phyloP scores from a whole-genome alignment of 64 coral and sea anemone species.

The Dendrophyllia cribrosa region DNA sequence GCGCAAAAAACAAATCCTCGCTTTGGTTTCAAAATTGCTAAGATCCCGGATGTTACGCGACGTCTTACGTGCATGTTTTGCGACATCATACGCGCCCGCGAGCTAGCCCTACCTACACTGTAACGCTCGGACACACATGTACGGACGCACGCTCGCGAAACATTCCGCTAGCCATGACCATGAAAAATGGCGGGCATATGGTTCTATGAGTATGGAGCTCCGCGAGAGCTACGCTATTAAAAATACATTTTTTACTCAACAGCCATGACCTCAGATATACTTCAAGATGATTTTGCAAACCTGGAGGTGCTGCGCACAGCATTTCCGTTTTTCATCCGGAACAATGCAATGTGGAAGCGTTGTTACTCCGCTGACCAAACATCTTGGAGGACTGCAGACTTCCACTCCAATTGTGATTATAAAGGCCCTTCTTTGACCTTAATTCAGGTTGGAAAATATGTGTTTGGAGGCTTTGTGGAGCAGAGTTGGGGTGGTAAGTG shows the following conservation, averaged over 20 bases:
- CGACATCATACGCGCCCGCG: too few relatives aligned
- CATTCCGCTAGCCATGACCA: too few relatives aligned
- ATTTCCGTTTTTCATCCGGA: constrained; percentile 2
- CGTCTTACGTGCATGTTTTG: too few relatives aligned
- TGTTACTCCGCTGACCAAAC: constrained; percentile 60
- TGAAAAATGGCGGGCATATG: too few relatives aligned
- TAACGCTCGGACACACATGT: too few relatives aligned
- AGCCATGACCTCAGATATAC: constrained; percentile 59
- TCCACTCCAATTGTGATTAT: constrained; percentile 78
- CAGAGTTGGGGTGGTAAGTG: constrained; percentile 85
- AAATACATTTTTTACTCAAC: neutral
- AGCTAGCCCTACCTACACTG: too few relatives aligned
- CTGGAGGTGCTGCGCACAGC: constrained; percentile 13
- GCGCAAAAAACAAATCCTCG: too few relatives aligned
- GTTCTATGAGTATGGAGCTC: too few relatives aligned
- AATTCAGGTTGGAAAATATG: constrained; percentile 33
- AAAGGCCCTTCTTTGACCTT: constrained; percentile 80
- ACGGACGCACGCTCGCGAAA: too few relatives aligned
- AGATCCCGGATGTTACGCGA: too few relatives aligned
- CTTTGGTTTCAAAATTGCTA: too few relatives aligned
- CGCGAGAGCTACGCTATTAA: too few relatives aligned
- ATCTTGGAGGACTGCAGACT: constrained; percentile 33
- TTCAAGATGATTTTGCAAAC: constrained; percentile 18
- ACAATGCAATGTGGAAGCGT: constrained; percentile 42
- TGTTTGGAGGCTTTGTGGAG: constrained; percentile 85